These are phyloP conservation scores for Megaceryle torquata DNA, from an alignment of 2,113 vertebrate species.

Conservation along the genomic window DNA sequence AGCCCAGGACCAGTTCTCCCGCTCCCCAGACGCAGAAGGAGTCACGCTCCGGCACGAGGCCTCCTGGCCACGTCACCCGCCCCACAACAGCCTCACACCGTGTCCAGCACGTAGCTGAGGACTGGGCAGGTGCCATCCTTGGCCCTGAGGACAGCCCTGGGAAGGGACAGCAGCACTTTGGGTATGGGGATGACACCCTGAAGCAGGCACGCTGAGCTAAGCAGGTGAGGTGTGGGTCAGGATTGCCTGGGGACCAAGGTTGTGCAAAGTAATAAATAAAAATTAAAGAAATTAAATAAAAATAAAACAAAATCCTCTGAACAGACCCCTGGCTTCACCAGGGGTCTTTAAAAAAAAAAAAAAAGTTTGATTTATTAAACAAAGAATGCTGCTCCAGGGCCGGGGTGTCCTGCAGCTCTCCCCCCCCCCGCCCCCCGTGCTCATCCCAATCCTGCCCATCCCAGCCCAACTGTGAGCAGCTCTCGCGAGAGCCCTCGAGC, in stretches of 20 bases:
- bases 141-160: neutral
- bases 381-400: neutral
- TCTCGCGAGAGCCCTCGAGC: neutral
- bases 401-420: neutral
- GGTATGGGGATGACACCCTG: too few relatives aligned
- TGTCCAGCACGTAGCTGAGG: neutral
- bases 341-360: too few relatives aligned
- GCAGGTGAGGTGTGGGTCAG: too few relatives aligned
- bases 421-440: neutral
- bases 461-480: neutral
- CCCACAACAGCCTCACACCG: neutral
- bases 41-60: neutral
- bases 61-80: neutral
- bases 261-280: too few relatives aligned
- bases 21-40: accelerated
- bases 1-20: neutral
- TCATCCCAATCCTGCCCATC: neutral
- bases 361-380: too few relatives aligned
- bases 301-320: too few relatives aligned
- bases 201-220: too few relatives aligned
- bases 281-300: neutral
- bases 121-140: neutral
- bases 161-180: too few relatives aligned
- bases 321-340: neutral
- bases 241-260: neutral